A percentile compares a stretch with the other conserved stretches of the same genome.
phyloP scores from a whole-genome alignment of 2,113 vertebrate genomes.

The Zootoca vivipara region DNA sequence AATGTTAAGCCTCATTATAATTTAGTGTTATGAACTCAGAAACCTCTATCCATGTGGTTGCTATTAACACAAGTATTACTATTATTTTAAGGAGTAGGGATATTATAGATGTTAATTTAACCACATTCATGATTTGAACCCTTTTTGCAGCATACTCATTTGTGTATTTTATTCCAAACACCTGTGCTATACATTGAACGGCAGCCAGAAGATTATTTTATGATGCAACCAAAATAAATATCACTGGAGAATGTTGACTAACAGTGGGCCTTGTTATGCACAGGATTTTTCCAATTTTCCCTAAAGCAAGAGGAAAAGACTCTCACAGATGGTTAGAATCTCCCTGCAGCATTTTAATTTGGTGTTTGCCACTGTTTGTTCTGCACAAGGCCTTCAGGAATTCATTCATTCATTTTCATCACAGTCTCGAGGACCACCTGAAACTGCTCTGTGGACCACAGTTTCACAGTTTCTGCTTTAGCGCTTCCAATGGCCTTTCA shows the following conservation, averaged over 20 bases:
- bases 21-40: slow-evolving; percentile 41
- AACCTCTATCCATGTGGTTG: slow-evolving; percentile 27
- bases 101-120: slow-evolving; percentile 36
- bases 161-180: slow-evolving; percentile 43
- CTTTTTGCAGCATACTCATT: slow-evolving; percentile 18
- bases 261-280: not conserved
- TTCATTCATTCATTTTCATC: not conserved
- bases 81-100: not conserved
- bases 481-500: not conserved
- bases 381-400: not conserved
- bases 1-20: slow-evolving; percentile 23
- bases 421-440: not conserved
- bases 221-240: slow-evolving; percentile 54
- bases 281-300: slow-evolving; percentile 46
- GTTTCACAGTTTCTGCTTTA: not conserved
- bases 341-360: slow-evolving; percentile 20
- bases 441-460: not conserved
- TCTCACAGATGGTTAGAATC: slow-evolving; percentile 46
- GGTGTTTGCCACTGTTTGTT: not conserved
- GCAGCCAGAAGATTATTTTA: slow-evolving; percentile 53
- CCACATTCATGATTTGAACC: slow-evolving; percentile 43
- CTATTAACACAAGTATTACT: slow-evolving; percentile 4
- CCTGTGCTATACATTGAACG: slow-evolving; percentile 46
- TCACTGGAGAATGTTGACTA: slow-evolving; percentile 25
- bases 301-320: slow-evolving; percentile 38